Conservation (phyloP, 2,888 invertebrate species). For the Drosophila anomalata region DNA sequence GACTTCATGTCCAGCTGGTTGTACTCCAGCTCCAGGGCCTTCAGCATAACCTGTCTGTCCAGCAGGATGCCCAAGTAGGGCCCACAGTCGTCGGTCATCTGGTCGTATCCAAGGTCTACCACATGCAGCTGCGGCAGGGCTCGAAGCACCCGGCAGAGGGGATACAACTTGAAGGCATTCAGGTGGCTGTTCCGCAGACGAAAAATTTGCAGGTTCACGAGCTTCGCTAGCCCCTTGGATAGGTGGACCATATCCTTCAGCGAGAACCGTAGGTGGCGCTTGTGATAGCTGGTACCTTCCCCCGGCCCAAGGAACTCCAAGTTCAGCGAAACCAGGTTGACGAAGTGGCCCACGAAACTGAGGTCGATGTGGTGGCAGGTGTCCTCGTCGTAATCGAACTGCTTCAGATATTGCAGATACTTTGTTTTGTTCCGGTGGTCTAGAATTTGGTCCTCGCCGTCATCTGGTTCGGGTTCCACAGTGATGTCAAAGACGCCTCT, state of each 20-base stretch:
- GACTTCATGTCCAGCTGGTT: conserved; percentile 58
- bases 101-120: conserved; percentile 76
- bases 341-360: conserved; percentile 69
- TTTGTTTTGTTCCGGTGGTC: conserved; percentile 67
- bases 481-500: conserved; percentile 54
- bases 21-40: conserved; percentile 68
- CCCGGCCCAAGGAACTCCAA: conserved; percentile 78
- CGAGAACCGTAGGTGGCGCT: conserved; percentile 75
- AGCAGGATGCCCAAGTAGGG: conserved; percentile 61
- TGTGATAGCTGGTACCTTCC: conserved; percentile 65
- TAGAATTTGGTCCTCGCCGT: conserved; percentile 45
- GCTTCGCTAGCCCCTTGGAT: conserved; percentile 57
- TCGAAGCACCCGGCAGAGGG: conserved; percentile 57
- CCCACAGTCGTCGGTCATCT: conserved; percentile 72
- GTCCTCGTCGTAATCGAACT: conserved; percentile 68
- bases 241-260: conserved; percentile 70
- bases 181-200: conserved; percentile 78
- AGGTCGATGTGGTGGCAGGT: conserved; percentile 80
- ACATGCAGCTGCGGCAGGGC: conserved; percentile 58
- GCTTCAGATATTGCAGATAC: conserved; percentile 36
- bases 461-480: conserved; percentile 61
- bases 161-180: conserved; percentile 70
- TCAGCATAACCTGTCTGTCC: conserved; percentile 47
- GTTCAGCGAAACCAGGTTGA: conserved; percentile 59
- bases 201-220: conserved; percentile 65